Percentiles rank a stretch among this genome's conserved stretches.
These are phyloP conservation scores for Sesamia inferens DNA, from an alignment of 2,888 invertebrate genomes.

Conservation along the genomic window DNA sequence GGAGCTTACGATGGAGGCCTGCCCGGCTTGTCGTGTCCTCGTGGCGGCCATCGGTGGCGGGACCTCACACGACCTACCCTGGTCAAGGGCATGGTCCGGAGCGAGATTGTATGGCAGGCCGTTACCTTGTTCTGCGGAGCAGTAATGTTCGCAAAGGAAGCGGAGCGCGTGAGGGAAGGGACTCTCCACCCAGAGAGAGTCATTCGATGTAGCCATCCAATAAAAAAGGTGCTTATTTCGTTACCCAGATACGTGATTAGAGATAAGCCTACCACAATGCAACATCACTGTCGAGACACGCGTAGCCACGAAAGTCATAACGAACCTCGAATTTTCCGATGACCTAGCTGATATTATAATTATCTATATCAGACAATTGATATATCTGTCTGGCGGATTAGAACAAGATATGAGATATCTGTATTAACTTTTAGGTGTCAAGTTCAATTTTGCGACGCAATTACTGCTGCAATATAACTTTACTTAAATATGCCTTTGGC, in stretches of 20 bases:
- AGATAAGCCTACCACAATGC: conserved; percentile 57
- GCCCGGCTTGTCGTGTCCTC: no score
- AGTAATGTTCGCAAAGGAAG: no score
- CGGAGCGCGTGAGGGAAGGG: no score
- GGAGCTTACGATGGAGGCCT: no score
- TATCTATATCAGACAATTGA: conserved; percentile 50
- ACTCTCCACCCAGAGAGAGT: no score
- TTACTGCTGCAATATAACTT: conserved; percentile 23
- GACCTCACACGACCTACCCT: no score
- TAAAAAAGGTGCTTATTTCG: conserved; percentile 3
- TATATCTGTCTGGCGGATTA: conserved; percentile 54
- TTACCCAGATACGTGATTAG: conserved; percentile 56
- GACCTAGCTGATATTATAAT: conserved; percentile 49
- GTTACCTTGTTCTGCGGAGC: no score
- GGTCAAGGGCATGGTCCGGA: no score
- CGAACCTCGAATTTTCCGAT: conserved; percentile 52
- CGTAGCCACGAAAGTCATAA: conserved; percentile 8
- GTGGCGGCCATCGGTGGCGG: no score
- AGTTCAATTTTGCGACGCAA: conserved; percentile 36
- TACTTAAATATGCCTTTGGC: conserved; percentile 28
- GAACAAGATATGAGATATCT: conserved; percentile 20
- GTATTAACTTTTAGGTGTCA: conserved; percentile 19
- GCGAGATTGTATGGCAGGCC: no score
- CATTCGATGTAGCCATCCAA: conserved; percentile 9
- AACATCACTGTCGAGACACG: conserved; percentile 44